Evolutionary conservation across 2,113 vertebrate species (phyloP).

Genomic region (Aspiorhynchus laticeps): DNA sequence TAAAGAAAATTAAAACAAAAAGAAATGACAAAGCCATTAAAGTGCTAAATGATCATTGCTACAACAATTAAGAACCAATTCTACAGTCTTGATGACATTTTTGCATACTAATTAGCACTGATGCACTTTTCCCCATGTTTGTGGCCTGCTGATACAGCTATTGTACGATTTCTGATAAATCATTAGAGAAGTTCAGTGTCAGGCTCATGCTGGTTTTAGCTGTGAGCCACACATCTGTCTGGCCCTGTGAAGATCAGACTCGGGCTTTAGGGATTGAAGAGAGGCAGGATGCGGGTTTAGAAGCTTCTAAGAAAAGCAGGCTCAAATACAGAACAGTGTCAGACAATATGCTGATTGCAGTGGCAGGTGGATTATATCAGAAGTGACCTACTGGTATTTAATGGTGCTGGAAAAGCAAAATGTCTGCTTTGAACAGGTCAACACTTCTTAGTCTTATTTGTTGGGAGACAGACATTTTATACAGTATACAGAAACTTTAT

Average conservation of each 20-base stretch:
- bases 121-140: background rate
- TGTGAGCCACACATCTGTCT: slow-evolving; percentile 14
- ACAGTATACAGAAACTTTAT: background rate
- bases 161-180: slow-evolving; percentile 5
- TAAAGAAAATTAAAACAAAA: background rate
- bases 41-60: background rate
- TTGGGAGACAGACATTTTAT: background rate
- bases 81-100: background rate
- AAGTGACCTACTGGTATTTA: background rate
- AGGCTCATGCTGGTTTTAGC: slow-evolving; percentile 1
- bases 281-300: background rate
- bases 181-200: background rate
- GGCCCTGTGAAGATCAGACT: slow-evolving; percentile 14
- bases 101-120: background rate
- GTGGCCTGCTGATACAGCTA: background rate
- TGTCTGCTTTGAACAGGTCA: background rate
- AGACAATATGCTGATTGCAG: background rate
- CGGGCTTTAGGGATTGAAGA: background rate
- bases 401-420: background rate
- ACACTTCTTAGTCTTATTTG: background rate
- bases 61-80: background rate
- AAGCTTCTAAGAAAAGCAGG: background rate
- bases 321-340: background rate
- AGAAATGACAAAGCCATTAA: background rate
- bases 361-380: background rate